Conservation (phyloP, 2,888 invertebrate species). For the Eumacrocentrus americanus region DNA sequence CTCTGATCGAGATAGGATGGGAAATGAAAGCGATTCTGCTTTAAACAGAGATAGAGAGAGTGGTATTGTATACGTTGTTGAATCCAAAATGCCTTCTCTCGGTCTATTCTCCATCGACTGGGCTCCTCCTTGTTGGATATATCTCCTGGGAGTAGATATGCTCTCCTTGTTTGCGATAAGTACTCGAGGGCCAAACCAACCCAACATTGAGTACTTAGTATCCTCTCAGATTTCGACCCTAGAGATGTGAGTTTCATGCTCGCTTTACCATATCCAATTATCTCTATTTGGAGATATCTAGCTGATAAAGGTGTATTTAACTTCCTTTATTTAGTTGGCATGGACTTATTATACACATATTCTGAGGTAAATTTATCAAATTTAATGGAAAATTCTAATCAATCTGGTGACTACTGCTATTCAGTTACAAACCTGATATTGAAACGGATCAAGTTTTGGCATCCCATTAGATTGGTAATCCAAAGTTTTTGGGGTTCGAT, state of each 20-base stretch:
- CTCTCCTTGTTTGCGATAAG: constrained; percentile 23
- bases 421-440: too few species aligned
- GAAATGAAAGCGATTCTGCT: background rate
- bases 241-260: background rate
- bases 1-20: background rate
- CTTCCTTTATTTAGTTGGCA: too few species aligned
- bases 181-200: constrained; percentile 12
- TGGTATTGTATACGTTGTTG: background rate
- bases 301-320: too few species aligned
- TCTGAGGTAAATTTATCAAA: too few species aligned
- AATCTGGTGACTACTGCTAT: too few species aligned
- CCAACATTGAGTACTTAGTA: constrained; percentile 3
- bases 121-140: background rate
- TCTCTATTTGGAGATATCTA: background rate
- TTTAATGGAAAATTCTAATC: too few species aligned
- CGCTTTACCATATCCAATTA: background rate
- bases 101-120: background rate
- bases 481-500: background rate
- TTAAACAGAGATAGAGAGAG: background rate
- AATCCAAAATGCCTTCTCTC: constrained; percentile 1
- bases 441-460: too few species aligned
- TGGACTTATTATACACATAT: too few species aligned
- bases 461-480: too few species aligned
- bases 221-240: background rate
- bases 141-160: background rate